These are phyloP conservation scores for Centroberyx gerrardi DNA, from an alignment of 2,797 vertebrate genomes.

Conservation along the genomic window DNA sequence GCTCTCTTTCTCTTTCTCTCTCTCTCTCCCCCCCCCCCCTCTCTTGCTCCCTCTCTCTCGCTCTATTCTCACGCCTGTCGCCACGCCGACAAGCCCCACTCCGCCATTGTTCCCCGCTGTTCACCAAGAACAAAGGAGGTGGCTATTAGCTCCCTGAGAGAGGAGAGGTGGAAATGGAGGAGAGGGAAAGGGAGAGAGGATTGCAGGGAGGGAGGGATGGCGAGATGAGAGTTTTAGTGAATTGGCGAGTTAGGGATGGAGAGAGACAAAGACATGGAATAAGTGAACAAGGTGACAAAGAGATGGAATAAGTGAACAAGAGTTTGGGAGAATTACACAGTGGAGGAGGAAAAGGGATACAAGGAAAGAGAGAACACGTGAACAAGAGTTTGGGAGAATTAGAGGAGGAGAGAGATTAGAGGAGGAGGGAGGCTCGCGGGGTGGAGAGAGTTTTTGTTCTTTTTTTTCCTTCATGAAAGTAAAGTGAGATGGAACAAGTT, in stretches of 20 bases:
- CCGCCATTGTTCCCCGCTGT: slow-evolving; percentile 83
- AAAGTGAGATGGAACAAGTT: slow-evolving; percentile 56
- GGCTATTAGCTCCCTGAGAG: slow-evolving; percentile 84
- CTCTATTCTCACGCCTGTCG: slow-evolving; percentile 82
- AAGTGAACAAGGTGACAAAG: slow-evolving; percentile 33
- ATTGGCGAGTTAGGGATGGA: slow-evolving; percentile 57
- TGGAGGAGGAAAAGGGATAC: slow-evolving; percentile 29
- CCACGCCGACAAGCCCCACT: slow-evolving; percentile 83
- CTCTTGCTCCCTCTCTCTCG: slow-evolving; percentile 68
- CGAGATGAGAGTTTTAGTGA: slow-evolving; percentile 67
- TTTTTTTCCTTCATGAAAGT: slow-evolving; percentile 15
- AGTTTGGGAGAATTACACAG: slow-evolving; percentile 59
- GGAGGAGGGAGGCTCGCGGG: slow-evolving; percentile 43
- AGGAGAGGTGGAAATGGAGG: slow-evolving; percentile 79
- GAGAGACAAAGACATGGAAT: slow-evolving; percentile 53
- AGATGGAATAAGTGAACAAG: slow-evolving; percentile 37
- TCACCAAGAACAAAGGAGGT: slow-evolving; percentile 86
- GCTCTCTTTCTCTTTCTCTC: slow-evolving; percentile 65
- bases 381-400: slow-evolving; percentile 61
- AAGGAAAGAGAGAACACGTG: slow-evolving; percentile 25
- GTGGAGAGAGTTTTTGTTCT: slow-evolving; percentile 38
- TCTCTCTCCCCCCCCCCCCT: slow-evolving; percentile 76
- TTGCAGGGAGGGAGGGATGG: slow-evolving; percentile 73
- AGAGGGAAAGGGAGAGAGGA: slow-evolving; percentile 68
- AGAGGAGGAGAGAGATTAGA: slow-evolving; percentile 53